Evolutionary conservation across 2,797 vertebrate species (phyloP).

Genomic region (Callimico goeldii): DNA sequence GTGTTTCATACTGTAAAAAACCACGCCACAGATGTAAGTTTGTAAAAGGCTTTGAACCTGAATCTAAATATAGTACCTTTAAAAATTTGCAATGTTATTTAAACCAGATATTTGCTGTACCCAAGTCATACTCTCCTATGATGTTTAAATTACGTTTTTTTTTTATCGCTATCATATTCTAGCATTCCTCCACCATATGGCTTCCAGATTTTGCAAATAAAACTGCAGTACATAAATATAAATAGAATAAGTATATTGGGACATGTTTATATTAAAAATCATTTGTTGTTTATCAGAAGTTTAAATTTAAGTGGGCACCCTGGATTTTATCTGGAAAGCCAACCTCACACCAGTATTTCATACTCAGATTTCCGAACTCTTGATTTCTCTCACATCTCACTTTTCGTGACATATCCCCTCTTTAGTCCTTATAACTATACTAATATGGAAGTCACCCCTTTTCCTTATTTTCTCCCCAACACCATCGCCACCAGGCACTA

Average conservation of each 20-base stretch:
- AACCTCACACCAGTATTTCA: neutral
- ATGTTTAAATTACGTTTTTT: slow-evolving; percentile 12
- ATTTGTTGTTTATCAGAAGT: neutral
- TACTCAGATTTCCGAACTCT: neutral
- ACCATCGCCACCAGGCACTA: neutral
- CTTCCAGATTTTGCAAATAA: slow-evolving; percentile 38
- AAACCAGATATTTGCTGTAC: neutral
- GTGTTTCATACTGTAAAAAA: neutral
- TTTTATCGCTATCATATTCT: neutral
- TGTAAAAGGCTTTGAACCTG: slow-evolving; percentile 8
- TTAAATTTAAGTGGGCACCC: neutral
- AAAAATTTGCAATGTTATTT: slow-evolving; percentile 27
- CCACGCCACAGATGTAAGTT: neutral
- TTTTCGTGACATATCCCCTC: neutral
- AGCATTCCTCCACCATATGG: neutral
- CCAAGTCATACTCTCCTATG: neutral
- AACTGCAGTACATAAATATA: neutral
- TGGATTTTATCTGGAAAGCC: neutral
- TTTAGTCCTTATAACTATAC: neutral
- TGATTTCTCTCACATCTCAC: neutral
- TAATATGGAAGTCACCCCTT: neutral
- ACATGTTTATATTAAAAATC: neutral
- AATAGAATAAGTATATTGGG: neutral
- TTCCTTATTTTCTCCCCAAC: neutral
- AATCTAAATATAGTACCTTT: slow-evolving; percentile 1